Evolutionary conservation across 2,113 vertebrate species (phyloP).

Genomic region (Trematocara variabile): DNA sequence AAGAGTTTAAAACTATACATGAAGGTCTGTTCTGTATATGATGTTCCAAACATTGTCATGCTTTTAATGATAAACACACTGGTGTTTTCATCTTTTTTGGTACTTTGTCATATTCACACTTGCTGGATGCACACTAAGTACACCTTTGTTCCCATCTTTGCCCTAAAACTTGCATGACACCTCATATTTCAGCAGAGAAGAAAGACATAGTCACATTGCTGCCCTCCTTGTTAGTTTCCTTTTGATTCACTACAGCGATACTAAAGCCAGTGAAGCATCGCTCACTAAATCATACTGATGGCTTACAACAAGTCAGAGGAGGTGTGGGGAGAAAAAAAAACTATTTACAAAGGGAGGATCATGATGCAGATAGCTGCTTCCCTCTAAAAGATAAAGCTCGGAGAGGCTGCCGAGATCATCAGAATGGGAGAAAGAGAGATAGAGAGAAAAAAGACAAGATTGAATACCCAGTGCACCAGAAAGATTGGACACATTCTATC

Average conservation of each 20-base stretch:
- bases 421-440: not conserved
- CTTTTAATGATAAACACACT: not conserved
- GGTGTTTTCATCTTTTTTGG: not conserved
- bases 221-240: conserved; percentile 6
- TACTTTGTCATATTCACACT: not conserved
- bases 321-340: conserved; percentile 21
- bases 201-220: conserved; percentile 6
- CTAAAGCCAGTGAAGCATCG: conserved; percentile 26
- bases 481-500: conserved; percentile 36
- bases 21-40: not conserved
- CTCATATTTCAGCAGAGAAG: not conserved
- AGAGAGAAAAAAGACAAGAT: conserved; percentile 4
- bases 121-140: not conserved
- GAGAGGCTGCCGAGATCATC: conserved; percentile 17
- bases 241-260: conserved; percentile 27
- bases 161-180: not conserved
- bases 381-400: conserved; percentile 36
- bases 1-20: not conserved
- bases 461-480: conserved; percentile 26
- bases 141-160: not conserved
- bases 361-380: conserved; percentile 49
- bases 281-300: conserved; percentile 54
- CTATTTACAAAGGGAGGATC: conserved; percentile 52
- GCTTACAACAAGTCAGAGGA: conserved; percentile 40
- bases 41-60: not conserved